A percentile compares a stretch with the other conserved stretches of the same genome.
These are phyloP conservation scores for Ischnura elegans DNA, from an alignment of 2,888 invertebrate species.

Conservation along the genomic window DNA sequence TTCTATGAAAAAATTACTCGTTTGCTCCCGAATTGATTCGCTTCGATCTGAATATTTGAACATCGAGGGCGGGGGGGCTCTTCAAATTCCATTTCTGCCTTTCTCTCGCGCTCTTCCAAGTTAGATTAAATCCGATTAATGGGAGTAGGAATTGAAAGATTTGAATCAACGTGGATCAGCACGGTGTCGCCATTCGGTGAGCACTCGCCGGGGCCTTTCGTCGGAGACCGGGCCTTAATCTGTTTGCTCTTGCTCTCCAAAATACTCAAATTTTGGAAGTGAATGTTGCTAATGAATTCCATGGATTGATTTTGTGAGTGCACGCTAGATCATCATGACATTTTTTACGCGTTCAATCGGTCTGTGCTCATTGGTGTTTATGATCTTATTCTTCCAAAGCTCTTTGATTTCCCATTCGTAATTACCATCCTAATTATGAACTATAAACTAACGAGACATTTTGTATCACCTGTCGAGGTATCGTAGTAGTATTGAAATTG, in stretches of 20 bases:
- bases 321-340: no score
- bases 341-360: not conserved
- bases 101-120: slow-evolving; percentile 19
- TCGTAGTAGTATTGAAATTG: no score
- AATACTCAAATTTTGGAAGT: not conserved
- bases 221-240: not conserved
- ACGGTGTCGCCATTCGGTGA: not conserved
- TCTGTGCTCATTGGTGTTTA: no score
- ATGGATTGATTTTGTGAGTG: not conserved
- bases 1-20: slow-evolving; percentile 20
- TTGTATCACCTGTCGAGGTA: no score
- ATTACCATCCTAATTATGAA: no score
- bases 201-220: not conserved
- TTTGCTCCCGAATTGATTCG: not conserved
- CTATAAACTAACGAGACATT: no score
- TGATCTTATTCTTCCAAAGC: no score
- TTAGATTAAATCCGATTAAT: slow-evolving; percentile 31
- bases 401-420: no score
- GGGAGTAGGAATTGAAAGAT: slow-evolving; percentile 31
- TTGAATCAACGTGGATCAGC: not conserved
- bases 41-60: slow-evolving; percentile 24
- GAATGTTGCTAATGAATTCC: not conserved
- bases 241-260: not conserved
- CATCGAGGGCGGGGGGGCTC: not conserved
- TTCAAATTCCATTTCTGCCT: slow-evolving; percentile 22